Evolutionary conservation across 2,797 vertebrate genomes (phyloP).

Genomic region (Distichodus sexfasciatus): DNA sequence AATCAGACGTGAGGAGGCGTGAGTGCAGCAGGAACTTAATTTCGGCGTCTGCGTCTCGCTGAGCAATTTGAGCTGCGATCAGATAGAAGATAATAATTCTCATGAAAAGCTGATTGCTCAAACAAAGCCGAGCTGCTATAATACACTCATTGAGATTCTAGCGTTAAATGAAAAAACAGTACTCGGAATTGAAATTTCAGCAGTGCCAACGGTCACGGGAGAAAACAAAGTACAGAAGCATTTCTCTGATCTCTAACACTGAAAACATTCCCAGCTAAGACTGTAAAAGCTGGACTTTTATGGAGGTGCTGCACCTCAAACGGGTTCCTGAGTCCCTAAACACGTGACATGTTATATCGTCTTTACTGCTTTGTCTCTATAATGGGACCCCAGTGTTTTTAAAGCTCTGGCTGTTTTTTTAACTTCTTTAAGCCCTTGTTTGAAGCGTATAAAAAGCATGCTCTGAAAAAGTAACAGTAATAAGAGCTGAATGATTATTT

Average conservation of each 20-base stretch:
- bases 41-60: slow-evolving; percentile 4
- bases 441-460: too few relatives aligned
- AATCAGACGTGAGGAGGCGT: slow-evolving; percentile 26
- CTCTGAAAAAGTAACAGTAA: too few relatives aligned
- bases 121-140: slow-evolving; percentile 35
- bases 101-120: slow-evolving; percentile 33
- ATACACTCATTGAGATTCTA: slow-evolving; percentile 23
- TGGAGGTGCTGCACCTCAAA: slow-evolving; percentile 13
- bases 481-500: too few relatives aligned
- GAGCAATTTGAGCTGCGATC: slow-evolving; percentile 34
- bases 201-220: slow-evolving; percentile 29
- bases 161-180: slow-evolving; percentile 36
- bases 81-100: slow-evolving; percentile 35
- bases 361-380: slow-evolving; percentile 19
- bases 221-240: slow-evolving; percentile 10
- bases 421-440: too few relatives aligned
- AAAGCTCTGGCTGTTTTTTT: not conserved
- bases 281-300: slow-evolving; percentile 26
- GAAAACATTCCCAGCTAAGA: slow-evolving; percentile 9
- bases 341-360: slow-evolving; percentile 13
- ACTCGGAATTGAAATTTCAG: slow-evolving; percentile 22
- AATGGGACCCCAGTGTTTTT: slow-evolving; percentile 4
- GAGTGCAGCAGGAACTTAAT: slow-evolving; percentile 14
- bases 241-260: slow-evolving; percentile 3
- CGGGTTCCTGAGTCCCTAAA: not conserved